Evolutionary conservation across 53 echinoderm and acorn worm genomes (phyloP).

Genomic region (Patiria pectinifera): DNA sequence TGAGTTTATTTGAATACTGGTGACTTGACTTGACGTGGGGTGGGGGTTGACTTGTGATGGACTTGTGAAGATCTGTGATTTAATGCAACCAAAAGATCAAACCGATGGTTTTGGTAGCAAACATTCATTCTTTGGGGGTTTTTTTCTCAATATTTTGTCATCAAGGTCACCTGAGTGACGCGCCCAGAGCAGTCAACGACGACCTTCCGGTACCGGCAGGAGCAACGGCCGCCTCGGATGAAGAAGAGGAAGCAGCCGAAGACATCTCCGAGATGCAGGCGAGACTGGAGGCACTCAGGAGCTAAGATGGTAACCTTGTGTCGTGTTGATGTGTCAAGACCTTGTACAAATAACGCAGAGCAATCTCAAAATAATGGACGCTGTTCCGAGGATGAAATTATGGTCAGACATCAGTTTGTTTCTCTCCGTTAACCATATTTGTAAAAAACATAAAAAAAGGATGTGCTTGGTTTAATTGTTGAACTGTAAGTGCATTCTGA

Average conservation of each 20-base stretch:
- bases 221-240: slow-evolving; percentile 79
- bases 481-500: no score
- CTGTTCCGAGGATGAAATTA: no score
- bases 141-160: background rate
- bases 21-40: no score
- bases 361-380: no score
- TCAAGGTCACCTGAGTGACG: slow-evolving; percentile 72
- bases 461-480: no score
- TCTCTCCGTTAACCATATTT: no score
- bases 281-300: slow-evolving; percentile 92
- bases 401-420: no score
- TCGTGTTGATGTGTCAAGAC: background rate
- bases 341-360: background rate
- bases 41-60: no score
- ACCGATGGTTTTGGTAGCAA: background rate
- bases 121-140: background rate
- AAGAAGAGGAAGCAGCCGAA: slow-evolving; percentile 77
- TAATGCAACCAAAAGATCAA: no score
- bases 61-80: no score
- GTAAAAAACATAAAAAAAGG: no score
- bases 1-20: no score
- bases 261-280: slow-evolving; percentile 87
- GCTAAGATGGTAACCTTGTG: slow-evolving; percentile 52
- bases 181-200: slow-evolving; percentile 78
- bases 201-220: slow-evolving; percentile 76